These are phyloP conservation scores for Rhagoletis zephyria DNA, from an alignment of 1,140 invertebrate species.

Conservation along the genomic window DNA sequence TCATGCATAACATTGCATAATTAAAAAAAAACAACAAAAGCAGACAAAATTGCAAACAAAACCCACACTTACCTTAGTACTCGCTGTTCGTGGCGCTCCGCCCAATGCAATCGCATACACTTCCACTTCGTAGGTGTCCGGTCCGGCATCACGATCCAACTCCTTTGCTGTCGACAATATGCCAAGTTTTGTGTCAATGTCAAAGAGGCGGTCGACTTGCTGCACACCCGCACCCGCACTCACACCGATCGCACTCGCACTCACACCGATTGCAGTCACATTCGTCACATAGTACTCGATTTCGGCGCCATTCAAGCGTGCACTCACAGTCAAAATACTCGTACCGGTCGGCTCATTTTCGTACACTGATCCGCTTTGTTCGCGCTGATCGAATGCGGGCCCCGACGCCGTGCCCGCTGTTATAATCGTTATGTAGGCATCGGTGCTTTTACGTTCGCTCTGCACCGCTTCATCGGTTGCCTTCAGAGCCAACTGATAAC, in stretches of 20 bases:
- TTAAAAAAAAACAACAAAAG: background rate
- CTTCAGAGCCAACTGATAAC: constrained; percentile 87
- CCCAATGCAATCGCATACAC: constrained; percentile 85
- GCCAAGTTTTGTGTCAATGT: constrained; percentile 90
- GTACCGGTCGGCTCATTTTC: constrained; percentile 92
- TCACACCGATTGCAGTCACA: constrained; percentile 81
- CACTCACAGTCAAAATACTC: constrained; percentile 85
- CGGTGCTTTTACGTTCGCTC: constrained; percentile 86
- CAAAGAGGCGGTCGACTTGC: constrained; percentile 88
- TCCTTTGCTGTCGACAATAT: constrained; percentile 87
- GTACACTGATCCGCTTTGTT: constrained; percentile 82
- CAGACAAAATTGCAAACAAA: background rate
- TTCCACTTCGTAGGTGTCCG: constrained; percentile 86
- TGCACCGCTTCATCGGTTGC: constrained; percentile 93
- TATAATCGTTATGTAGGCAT: constrained; percentile 87
- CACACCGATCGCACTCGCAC: constrained; percentile 75
- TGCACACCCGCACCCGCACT: background rate
- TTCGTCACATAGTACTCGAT: constrained; percentile 95
- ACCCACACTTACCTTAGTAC: constrained; percentile 82
- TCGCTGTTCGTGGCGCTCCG: constrained; percentile 80
- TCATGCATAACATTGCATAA: background rate
- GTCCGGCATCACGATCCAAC: constrained; percentile 88
- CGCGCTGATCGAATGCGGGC: constrained; percentile 79
- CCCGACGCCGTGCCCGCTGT: constrained; percentile 73
- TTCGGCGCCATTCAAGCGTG: constrained; percentile 77